phyloP scores from a whole-genome alignment of 2,888 invertebrate species.

The Alsophila aescularia region DNA sequence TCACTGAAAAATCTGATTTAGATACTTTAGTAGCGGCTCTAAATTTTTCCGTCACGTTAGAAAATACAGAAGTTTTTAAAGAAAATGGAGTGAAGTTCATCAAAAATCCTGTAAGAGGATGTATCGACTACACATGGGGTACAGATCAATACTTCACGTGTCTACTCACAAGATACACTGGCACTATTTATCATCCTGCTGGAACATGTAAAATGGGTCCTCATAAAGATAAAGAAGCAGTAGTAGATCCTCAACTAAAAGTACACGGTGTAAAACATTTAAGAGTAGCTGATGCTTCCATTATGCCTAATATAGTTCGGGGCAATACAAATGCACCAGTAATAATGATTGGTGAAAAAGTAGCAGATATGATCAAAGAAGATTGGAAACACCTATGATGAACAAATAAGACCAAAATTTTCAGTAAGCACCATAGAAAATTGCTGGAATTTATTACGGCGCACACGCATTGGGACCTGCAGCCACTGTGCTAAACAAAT shows the following conservation, averaged over 20 bases:
- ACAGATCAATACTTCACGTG: conserved; percentile 87
- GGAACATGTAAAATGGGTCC: conserved; percentile 76
- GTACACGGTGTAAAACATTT: conserved; percentile 72
- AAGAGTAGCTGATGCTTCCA: conserved; percentile 90
- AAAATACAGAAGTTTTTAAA: conserved; percentile 82
- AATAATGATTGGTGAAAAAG: conserved; percentile 92
- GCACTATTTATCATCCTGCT: conserved; percentile 77
- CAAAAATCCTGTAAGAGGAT: conserved; percentile 82
- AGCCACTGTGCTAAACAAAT: too few species aligned
- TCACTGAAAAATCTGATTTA: conserved; percentile 85
- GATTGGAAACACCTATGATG: conserved; percentile 58
- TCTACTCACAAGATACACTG: conserved; percentile 85
- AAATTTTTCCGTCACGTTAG: conserved; percentile 81
- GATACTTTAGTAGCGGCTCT: conserved; percentile 85
- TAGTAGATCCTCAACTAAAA: conserved; percentile 62
- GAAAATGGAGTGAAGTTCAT: conserved; percentile 82
- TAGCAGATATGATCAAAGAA: conserved; percentile 66
- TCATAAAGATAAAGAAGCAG: conserved; percentile 62
- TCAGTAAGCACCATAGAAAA: neutral
- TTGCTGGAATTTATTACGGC: too few species aligned
- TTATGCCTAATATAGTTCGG: conserved; percentile 91
- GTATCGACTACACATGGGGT: conserved; percentile 81
- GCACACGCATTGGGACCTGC: too few species aligned
- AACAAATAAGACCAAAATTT: neutral
- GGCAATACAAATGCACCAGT: conserved; percentile 93